A percentile compares a stretch with the other conserved stretches of the same genome.
phyloP scores from a whole-genome alignment of 2,797 vertebrate genomes.

The Varecia variegata region DNA sequence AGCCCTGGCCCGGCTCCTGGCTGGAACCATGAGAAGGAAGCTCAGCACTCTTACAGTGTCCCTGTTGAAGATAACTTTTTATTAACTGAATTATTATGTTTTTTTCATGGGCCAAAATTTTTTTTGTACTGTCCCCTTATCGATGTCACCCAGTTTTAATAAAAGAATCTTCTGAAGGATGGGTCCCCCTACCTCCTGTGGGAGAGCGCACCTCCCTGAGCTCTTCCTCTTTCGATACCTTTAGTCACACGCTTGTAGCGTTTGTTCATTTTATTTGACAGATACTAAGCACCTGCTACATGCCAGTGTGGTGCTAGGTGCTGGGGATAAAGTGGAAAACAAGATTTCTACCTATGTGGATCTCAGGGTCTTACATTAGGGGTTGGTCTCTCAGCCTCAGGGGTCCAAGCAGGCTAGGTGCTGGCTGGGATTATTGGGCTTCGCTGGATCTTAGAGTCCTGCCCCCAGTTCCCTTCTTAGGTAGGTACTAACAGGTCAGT shows the following conservation, averaged over 20 bases:
- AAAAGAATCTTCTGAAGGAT: slow-evolving; percentile 89
- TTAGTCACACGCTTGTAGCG: background rate
- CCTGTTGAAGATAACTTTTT: slow-evolving; percentile 84
- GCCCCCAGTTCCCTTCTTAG: background rate
- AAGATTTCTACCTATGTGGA: background rate
- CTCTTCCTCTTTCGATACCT: background rate
- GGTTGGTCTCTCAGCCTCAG: background rate
- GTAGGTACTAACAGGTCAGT: background rate
- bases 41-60: slow-evolving; percentile 76
- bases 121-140: slow-evolving; percentile 90
- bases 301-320: background rate
- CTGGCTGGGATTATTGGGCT: background rate
- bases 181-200: slow-evolving; percentile 52
- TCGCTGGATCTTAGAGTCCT: background rate
- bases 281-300: background rate
- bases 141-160: slow-evolving; percentile 95
- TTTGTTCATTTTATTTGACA: background rate
- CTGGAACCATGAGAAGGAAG: slow-evolving; percentile 73
- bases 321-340: background rate
- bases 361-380: background rate
- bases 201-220: background rate
- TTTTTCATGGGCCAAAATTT: slow-evolving; percentile 87
- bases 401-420: background rate
- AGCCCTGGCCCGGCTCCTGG: slow-evolving; percentile 71
- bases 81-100: slow-evolving; percentile 82